Conservation (phyloP, 2,797 vertebrate genomes). For the Allobates femoralis region DNA sequence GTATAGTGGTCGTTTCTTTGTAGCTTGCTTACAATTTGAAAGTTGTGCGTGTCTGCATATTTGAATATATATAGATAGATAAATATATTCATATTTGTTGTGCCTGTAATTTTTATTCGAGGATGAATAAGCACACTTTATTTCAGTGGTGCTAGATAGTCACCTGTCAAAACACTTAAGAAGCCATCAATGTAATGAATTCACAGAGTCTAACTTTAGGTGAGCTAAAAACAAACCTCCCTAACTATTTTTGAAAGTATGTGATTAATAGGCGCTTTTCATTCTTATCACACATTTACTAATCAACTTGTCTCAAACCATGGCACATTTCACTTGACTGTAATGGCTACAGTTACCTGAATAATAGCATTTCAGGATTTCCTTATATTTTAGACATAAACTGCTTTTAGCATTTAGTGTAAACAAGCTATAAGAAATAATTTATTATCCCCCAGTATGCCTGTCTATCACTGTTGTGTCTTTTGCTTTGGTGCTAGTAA, state of each 20-base stretch:
- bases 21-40: neutral
- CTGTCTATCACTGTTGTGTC: neutral
- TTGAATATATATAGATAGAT: too few relatives aligned
- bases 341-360: conserved; percentile 46
- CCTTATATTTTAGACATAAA: conserved; percentile 11
- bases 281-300: conserved; percentile 50
- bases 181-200: conserved; percentile 52
- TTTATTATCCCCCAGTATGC: neutral
- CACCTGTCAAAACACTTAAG: conserved; percentile 55
- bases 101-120: conserved; percentile 39
- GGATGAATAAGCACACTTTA: conserved; percentile 23
- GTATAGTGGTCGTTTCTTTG: too few relatives aligned
- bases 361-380: conserved; percentile 33
- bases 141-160: conserved; percentile 32
- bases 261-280: conserved; percentile 46
- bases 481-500: neutral
- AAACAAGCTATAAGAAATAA: conserved; percentile 3
- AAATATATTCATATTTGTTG: conserved; percentile 34
- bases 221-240: conserved; percentile 30
- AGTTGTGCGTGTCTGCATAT: too few relatives aligned
- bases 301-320: conserved; percentile 52
- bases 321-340: conserved; percentile 42
- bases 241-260: conserved; percentile 22
- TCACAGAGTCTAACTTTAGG: conserved; percentile 32
- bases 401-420: conserved; percentile 9